These are phyloP conservation scores for Alentia gelatinosa DNA, from an alignment of 2,888 invertebrate species.

Conservation along the genomic window DNA sequence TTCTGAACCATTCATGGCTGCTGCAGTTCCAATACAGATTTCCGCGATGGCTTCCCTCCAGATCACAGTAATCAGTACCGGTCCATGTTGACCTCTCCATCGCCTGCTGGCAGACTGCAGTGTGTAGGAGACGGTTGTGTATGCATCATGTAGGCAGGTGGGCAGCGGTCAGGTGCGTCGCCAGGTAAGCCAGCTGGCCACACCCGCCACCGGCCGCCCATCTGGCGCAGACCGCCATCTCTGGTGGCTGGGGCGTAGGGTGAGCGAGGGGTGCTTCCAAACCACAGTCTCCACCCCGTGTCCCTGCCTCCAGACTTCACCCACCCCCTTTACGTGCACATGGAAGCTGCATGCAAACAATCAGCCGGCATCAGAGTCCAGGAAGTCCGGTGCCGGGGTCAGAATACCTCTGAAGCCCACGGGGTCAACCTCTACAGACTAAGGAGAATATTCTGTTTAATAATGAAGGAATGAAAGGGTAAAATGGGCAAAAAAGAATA, in stretches of 20 bases:
- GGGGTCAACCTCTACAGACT: too few relatives aligned
- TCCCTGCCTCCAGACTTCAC: neutral
- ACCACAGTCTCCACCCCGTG: neutral
- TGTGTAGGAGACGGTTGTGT: neutral
- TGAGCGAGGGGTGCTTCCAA: neutral
- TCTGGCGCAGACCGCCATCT: neutral
- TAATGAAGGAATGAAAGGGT: neutral
- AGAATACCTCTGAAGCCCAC: too few relatives aligned
- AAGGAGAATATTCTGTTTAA: too few relatives aligned
- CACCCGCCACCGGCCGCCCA: neutral
- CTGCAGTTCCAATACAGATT: too few relatives aligned
- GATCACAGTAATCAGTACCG: too few relatives aligned
- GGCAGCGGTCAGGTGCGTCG: neutral
- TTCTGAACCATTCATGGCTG: too few relatives aligned
- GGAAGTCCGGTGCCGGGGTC: too few relatives aligned
- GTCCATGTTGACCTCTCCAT: too few relatives aligned
- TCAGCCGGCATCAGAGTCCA: neutral
- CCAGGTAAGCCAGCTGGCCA: neutral
- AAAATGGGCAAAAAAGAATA: neutral
- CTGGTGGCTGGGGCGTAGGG: too few relatives aligned
- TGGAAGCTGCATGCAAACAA: slow-evolving; percentile 6
- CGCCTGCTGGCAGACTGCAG: too few relatives aligned
- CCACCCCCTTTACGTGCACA: neutral
- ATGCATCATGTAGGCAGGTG: neutral
- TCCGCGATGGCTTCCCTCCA: too few relatives aligned